phyloP scores from a whole-genome alignment of 2,797 vertebrate genomes.

The Botia almorhae region DNA sequence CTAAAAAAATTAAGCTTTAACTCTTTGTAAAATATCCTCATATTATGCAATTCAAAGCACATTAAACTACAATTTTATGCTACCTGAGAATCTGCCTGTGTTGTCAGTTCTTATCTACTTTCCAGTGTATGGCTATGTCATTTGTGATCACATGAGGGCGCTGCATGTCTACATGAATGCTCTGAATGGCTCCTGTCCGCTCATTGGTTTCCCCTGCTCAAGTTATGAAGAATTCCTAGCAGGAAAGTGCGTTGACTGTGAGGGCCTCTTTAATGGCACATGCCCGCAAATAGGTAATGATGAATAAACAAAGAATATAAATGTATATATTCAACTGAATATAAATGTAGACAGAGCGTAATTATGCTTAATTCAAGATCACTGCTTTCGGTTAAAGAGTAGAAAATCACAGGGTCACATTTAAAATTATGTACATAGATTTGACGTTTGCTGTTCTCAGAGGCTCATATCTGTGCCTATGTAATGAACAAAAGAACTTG shows the following conservation, averaged over 20 bases:
- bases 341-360: too few species aligned
- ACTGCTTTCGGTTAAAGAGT: too few species aligned
- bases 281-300: slow-evolving; percentile 90
- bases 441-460: too few species aligned
- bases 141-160: slow-evolving; percentile 98
- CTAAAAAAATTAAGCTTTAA: not conserved
- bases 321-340: too few species aligned
- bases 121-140: slow-evolving; percentile 88
- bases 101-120: slow-evolving; percentile 72
- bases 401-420: too few species aligned
- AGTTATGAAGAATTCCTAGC: slow-evolving; percentile 84
- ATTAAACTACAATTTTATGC: not conserved
- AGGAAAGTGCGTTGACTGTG: slow-evolving; percentile 84
- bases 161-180: slow-evolving; percentile 89
- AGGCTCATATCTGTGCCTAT: too few species aligned
- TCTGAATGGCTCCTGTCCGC: slow-evolving; percentile 79
- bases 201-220: slow-evolving; percentile 86
- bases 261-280: slow-evolving; percentile 71
- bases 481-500: too few species aligned
- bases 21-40: too few species aligned
- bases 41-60: not conserved
- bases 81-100: slow-evolving; percentile 50
- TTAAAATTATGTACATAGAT: too few species aligned
- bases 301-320: not conserved
- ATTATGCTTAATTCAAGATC: too few species aligned